phyloP scores from a whole-genome alignment of 2,888 invertebrate species.

The Neuroscelio doddi region DNA sequence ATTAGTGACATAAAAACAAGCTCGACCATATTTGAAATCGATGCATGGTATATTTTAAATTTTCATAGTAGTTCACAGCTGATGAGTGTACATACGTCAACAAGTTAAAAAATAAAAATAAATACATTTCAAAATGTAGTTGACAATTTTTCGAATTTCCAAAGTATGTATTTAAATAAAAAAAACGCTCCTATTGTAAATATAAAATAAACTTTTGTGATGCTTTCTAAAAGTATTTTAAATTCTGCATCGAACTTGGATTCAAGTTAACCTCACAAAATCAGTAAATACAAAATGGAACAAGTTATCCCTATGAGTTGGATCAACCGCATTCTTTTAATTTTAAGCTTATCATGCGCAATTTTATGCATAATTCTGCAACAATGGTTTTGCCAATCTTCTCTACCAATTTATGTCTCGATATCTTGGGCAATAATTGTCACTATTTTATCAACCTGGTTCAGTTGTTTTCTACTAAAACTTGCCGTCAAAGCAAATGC shows the following conservation, averaged over 20 bases:
- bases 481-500: slow-evolving; percentile 59
- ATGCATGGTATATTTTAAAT: no score
- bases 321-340: slow-evolving; percentile 60
- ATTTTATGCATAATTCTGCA: slow-evolving; percentile 56
- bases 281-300: slow-evolving; percentile 42
- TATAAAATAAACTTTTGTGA: no score
- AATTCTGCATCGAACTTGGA: neutral
- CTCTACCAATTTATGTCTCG: slow-evolving; percentile 59
- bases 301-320: slow-evolving; percentile 59
- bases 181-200: no score
- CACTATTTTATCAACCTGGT: slow-evolving; percentile 61
- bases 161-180: no score
- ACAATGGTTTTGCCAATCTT: slow-evolving; percentile 54
- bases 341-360: slow-evolving; percentile 53
- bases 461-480: slow-evolving; percentile 59
- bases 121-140: neutral
- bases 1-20: no score
- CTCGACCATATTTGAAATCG: no score
- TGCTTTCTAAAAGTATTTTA: no score
- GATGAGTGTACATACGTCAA: no score
- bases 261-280: neutral
- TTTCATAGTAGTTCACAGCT: no score
- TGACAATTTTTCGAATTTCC: neutral
- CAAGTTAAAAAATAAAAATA: neutral
- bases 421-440: slow-evolving; percentile 61